Evolutionary conservation across 2,113 vertebrate species (phyloP), one percentile per base, ranked within the genome.

Genomic region (Caloenas nicobarica): DNA sequence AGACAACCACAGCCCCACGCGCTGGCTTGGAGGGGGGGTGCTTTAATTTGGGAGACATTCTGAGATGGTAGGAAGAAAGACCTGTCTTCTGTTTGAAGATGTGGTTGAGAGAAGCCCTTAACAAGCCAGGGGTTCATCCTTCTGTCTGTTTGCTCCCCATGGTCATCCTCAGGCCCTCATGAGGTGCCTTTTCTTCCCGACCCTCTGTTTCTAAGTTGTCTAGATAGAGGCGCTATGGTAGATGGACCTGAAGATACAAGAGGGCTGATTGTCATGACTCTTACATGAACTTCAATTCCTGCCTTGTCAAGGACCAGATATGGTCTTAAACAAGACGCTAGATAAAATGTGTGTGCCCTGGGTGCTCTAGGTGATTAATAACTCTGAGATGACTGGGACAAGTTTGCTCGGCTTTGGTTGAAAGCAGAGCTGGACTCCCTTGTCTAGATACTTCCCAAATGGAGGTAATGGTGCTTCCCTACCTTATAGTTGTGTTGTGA

Each of bases 91-190:
- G 33, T 71, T 76, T 48, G 83, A 7, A 69, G 73, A 8, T 25
- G 11, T 38, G 42, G 5, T 57, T 61, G 77, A 72, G 64, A 22
- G 57, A n/a, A 85, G 29, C 58, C 33, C 0, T 0, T 33, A 26
- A 44, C 0, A n/a, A 64, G 34, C 34, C 71, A 46, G 73, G 42
- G 11, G 10, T 56, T 57, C 34, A 6, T 56, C 46, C 34, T 80
- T 9, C n/a, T 85, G 25, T 31, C 19, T 58, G 15, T 46, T 21
- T 31, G 4, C 23, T 40, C 33, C 81, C 28, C 3, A 1, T 34
- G 65, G 23, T 26, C 0, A 0, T 33, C 14, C 46, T 72, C 25
- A 56, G 54, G 25, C 48, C 13, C 31, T 42, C 1, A 1, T 12
- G 38, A 64, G 28, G 11, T 44, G 40, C 2, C 0, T 1, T 61